These are phyloP conservation scores for Harpagifer antarcticus DNA, from an alignment of 2,797 vertebrate species.

Conservation along the genomic window DNA sequence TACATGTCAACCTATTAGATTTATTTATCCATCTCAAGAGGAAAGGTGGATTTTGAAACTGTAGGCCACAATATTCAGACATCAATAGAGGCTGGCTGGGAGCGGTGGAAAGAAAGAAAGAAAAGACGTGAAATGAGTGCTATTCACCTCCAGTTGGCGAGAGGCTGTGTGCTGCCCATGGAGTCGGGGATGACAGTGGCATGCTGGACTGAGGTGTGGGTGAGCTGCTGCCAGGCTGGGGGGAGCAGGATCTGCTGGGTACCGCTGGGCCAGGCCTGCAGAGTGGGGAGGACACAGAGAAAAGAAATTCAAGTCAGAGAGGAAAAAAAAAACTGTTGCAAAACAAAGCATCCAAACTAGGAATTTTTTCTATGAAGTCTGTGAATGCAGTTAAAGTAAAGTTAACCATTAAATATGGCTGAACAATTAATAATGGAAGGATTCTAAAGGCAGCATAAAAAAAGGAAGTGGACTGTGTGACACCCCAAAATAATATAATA, in stretches of 20 bases:
- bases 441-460: too few species aligned
- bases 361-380: constrained; percentile 8
- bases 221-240: constrained; percentile 98
- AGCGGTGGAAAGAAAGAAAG: constrained; percentile 5
- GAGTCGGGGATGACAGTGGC: constrained; percentile 95
- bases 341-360: not conserved
- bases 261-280: constrained; percentile 98
- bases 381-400: constrained; percentile 10
- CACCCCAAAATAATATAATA: too few species aligned
- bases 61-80: constrained; percentile 6
- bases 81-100: not conserved
- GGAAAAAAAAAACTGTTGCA: constrained; percentile 12
- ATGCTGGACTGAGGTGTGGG: constrained; percentile 97
- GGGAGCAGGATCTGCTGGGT: constrained; percentile 98
- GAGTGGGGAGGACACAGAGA: constrained; percentile 47
- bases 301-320: constrained; percentile 20
- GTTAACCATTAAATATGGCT: constrained; percentile 9
- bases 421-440: constrained; percentile 2
- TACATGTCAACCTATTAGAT: not conserved
- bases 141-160: constrained; percentile 96
- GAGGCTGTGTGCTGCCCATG: constrained; percentile 93
- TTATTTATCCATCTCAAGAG: constrained; percentile 4
- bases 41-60: not conserved
- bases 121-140: not conserved
- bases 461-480: too few species aligned